Evolutionary conservation across 2,797 vertebrate genomes (phyloP).

Genomic region (Phataginus tetradactyla): DNA sequence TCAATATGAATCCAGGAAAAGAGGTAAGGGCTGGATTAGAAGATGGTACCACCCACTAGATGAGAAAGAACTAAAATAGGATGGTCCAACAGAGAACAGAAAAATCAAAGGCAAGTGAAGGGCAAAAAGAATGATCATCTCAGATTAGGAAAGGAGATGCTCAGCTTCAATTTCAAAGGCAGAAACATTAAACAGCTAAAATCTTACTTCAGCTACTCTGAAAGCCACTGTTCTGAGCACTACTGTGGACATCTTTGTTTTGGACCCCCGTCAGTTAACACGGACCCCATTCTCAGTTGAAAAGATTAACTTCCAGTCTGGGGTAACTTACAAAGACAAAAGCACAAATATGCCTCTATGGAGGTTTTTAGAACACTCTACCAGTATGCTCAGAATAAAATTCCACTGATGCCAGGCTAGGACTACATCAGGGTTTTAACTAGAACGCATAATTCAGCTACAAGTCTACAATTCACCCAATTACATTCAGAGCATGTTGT

Average conservation of each 20-base stretch:
- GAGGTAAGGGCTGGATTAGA: slow-evolving; percentile 52
- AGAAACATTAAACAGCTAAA: slow-evolving; percentile 50
- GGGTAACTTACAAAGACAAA: slow-evolving; percentile 29
- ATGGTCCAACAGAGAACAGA: not conserved
- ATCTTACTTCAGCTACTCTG: slow-evolving; percentile 31
- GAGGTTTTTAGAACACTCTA: slow-evolving; percentile 44
- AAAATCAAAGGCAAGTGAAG: slow-evolving; percentile 63
- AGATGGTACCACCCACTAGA: not conserved
- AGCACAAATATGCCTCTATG: slow-evolving; percentile 51
- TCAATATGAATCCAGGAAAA: slow-evolving; percentile 43
- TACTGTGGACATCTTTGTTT: slow-evolving; percentile 3
- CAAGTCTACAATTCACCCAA: slow-evolving; percentile 19
- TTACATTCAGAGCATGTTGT: slow-evolving; percentile 48
- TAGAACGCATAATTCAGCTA: slow-evolving; percentile 18
- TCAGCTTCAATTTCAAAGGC: slow-evolving; percentile 22
- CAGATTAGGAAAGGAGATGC: not conserved
- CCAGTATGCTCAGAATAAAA: slow-evolving; percentile 33
- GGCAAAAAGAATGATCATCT: slow-evolving; percentile 41
- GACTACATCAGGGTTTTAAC: not conserved
- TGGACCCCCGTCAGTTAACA: slow-evolving; percentile 5
- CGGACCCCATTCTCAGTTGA: not conserved
- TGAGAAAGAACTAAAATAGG: slow-evolving; percentile 46
- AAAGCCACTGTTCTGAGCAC: slow-evolving; percentile 48
- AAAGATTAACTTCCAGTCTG: slow-evolving; percentile 47
- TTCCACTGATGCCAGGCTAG: not conserved